A percentile compares a stretch with the other conserved stretches of the same genome.
Evolutionary conservation across 1,140 invertebrate genomes (phyloP).

Genomic region (Drosophila fuyamai): DNA sequence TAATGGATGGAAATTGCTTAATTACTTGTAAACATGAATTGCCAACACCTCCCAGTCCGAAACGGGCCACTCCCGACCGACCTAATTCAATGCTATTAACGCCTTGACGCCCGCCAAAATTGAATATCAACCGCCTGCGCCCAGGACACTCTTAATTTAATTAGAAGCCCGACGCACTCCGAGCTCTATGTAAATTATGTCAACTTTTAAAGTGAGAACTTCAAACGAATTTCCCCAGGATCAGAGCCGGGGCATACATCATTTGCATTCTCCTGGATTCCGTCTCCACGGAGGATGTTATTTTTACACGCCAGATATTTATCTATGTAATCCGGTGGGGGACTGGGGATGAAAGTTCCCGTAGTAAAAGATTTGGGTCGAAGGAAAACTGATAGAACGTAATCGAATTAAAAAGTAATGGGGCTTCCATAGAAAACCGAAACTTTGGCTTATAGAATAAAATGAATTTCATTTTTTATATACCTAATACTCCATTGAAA

Average conservation of each 20-base stretch:
- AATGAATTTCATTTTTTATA: background rate
- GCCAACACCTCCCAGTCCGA: constrained; percentile 61
- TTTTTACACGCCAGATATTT: constrained; percentile 35
- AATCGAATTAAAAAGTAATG: constrained; percentile 30
- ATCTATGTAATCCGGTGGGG: constrained; percentile 8
- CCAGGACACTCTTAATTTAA: constrained; percentile 75
- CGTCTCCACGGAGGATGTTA: constrained; percentile 9
- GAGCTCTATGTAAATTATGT: constrained; percentile 69
- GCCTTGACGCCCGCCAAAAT: constrained; percentile 70
- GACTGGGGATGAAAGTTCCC: constrained; percentile 1
- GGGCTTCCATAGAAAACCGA: background rate
- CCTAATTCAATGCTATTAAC: constrained; percentile 77
- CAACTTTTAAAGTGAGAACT: constrained; percentile 74
- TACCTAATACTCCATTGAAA: no score
- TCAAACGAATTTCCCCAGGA: constrained; percentile 66
- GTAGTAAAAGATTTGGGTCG: constrained; percentile 16
- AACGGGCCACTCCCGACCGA: constrained; percentile 35
- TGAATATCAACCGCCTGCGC: constrained; percentile 66
- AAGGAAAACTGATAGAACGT: constrained; percentile 4
- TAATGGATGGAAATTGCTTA: constrained; percentile 71
- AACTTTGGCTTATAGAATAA: constrained; percentile 7
- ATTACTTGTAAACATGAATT: constrained; percentile 83
- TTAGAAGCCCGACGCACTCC: constrained; percentile 52
- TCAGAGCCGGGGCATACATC: constrained; percentile 48
- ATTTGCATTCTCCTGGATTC: constrained; percentile 48